phyloP scores from a whole-genome alignment of 2,113 vertebrate species.

The Neodon shergylaensis region DNA sequence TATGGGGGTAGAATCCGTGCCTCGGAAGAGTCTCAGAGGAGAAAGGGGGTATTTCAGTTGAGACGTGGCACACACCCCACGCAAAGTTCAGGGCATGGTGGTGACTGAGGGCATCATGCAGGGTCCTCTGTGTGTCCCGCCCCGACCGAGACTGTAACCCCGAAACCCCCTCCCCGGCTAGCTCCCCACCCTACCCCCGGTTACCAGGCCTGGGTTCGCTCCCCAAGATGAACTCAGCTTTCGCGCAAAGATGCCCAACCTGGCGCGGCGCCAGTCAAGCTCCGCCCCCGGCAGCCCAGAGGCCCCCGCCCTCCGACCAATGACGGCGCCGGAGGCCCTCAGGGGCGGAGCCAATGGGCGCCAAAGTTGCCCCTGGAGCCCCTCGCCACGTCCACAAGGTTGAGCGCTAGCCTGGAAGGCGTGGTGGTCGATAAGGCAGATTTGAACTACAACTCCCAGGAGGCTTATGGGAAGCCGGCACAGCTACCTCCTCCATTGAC shows the following conservation, averaged over 20 bases:
- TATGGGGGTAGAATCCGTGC: neutral
- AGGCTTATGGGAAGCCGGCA: neutral
- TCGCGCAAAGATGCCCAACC: constrained; percentile 48
- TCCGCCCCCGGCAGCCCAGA: neutral
- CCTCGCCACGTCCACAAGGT: constrained; percentile 78
- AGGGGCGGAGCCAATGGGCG: neutral
- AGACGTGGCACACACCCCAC: constrained; percentile 53
- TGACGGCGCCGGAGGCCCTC: neutral
- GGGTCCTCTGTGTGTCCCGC: neutral
- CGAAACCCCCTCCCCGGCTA: neutral
- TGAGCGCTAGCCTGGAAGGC: fast-evolving
- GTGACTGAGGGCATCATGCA: neutral
- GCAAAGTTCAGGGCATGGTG: neutral
- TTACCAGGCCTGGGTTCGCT: neutral
- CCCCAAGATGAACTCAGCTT: neutral
- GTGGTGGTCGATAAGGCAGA: neutral
- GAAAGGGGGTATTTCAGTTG: neutral
- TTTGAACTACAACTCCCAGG: constrained; percentile 67
- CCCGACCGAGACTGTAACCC: neutral
- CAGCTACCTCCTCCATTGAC: neutral
- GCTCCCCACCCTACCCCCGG: neutral
- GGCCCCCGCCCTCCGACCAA: constrained; percentile 56
- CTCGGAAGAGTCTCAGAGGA: neutral
- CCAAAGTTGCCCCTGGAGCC: fast-evolving
- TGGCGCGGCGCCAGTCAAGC: neutral